Conservation (phyloP, 2,113 vertebrate species). For the Rhinolophus ferrumequinum region DNA sequence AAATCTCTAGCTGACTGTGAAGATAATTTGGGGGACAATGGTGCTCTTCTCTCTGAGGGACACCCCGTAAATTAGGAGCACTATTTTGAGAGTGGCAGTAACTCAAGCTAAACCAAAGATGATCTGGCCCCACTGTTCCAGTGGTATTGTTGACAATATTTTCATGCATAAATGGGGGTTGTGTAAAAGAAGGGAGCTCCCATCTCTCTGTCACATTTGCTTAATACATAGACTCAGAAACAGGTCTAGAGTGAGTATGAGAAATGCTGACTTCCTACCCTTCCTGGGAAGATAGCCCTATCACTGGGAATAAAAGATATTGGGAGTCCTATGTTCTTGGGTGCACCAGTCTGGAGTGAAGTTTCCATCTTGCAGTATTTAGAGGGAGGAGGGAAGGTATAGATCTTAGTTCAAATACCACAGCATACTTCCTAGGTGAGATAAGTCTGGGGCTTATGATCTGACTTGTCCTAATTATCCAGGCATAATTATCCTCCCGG, state of each 20-base stretch:
- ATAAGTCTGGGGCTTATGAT: not conserved
- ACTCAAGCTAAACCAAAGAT: not conserved
- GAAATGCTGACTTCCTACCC: not conserved
- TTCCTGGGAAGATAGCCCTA: not conserved
- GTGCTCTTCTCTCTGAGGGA: not conserved
- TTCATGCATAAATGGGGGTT: not conserved
- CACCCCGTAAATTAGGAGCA: not conserved
- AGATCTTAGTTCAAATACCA: not conserved
- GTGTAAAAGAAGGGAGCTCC: not conserved
- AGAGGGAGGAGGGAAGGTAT: not conserved
- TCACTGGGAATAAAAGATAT: not conserved
- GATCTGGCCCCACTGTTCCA: not conserved
- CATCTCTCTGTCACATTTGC: not conserved
- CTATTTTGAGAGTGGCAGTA: not conserved
- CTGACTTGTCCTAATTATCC: not conserved
- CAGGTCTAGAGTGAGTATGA: not conserved
- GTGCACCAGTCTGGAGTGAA: not conserved
- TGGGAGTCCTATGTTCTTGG: not conserved
- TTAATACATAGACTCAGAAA: not conserved
- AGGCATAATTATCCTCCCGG: not conserved
- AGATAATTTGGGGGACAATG: not conserved
- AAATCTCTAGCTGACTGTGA: not conserved
- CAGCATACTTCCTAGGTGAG: not conserved
- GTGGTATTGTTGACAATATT: not conserved
- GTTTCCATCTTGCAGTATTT: not conserved